These are phyloP conservation scores for Dendropsophus ebraccatus DNA, from an alignment of 2,113 vertebrate species.

Conservation along the genomic window DNA sequence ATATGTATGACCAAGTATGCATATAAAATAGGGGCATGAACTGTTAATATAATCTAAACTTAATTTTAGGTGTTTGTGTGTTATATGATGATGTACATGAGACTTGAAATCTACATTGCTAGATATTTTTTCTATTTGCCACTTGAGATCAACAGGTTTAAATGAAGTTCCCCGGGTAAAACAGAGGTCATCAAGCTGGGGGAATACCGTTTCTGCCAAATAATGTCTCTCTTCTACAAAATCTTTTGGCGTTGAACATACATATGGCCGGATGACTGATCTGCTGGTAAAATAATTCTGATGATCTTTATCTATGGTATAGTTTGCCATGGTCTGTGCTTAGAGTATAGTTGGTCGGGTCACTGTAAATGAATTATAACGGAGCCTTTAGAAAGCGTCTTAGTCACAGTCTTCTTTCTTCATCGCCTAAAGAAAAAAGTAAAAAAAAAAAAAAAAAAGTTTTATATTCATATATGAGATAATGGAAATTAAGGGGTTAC, in stretches of 20 bases:
- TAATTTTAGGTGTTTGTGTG: slow-evolving; percentile 61
- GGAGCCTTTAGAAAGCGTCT: not conserved
- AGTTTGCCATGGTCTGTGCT: not conserved
- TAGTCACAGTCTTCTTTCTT: not conserved
- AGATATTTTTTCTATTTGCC: not conserved
- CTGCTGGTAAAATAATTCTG: not conserved
- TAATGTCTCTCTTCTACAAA: slow-evolving; percentile 63
- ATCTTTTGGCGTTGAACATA: slow-evolving; percentile 57
- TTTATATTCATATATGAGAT: not conserved
- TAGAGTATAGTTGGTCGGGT: not conserved
- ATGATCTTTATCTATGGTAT: not conserved
- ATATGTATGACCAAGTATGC: slow-evolving; percentile 59
- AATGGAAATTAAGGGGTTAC: not conserved
- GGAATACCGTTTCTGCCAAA: slow-evolving; percentile 61
- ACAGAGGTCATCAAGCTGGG: slow-evolving; percentile 65
- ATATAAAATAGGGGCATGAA: slow-evolving; percentile 64
- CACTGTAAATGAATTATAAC: not conserved
- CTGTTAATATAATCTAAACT: slow-evolving; percentile 60
- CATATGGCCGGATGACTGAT: slow-evolving; percentile 57
- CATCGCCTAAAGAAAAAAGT: not conserved
- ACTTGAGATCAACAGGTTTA: slow-evolving; percentile 62
- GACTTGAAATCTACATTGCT: not conserved
- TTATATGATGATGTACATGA: slow-evolving; percentile 42
- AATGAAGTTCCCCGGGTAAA: slow-evolving; percentile 59
- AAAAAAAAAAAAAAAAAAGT: not conserved